Evolutionary conservation across 2,797 vertebrate genomes (phyloP), one percentile per base, ranked within the genome.

Genomic region (Lagocephalus sceleratus): DNA sequence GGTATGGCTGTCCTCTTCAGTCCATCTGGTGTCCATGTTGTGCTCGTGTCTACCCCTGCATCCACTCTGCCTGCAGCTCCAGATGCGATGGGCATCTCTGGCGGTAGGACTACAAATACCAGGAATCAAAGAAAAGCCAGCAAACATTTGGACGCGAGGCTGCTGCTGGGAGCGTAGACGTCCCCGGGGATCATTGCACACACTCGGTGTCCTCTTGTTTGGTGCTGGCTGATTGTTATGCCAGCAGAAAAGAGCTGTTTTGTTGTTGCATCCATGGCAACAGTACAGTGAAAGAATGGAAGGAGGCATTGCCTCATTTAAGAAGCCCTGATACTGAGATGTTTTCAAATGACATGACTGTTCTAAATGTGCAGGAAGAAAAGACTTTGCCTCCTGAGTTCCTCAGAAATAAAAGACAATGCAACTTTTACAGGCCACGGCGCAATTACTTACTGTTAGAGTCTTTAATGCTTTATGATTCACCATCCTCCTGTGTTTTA

Each of bases 1-100:
- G 50, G 55, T 57, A 63, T 70, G 10, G 49, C 50, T 20, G 57
- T 75, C 56, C 20, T 78, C 68, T 51, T 86, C 39, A 40, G 23
- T 49, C 77, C 79, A 39, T 69, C 67, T 47, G 76, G 54, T 6
- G 55, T 59, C 83, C 82, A 76, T 49, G 50, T 40, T 51, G 57
- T 64, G 39, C 47, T 61, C 0, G 62, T 43, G 12, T 85, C 62
- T 6, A 52, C 48, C 44, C 79, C 78, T 1, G 72, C 71, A 54
- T 75, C 75, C 69, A 86, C 76, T 51, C 76, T 76, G 53, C 82
- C 86, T 23, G 72, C 32, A 44, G 87, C 88, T 72, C 86, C 87
- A 50, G 88, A 89, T 47, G 90, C 88, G 47, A 84, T 83, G 3
- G 90, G 84, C 90, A 91, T 92, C 60, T 75, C 70, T 69, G 46